Base-by-base conservation (phyloP, 2,113 vertebrate species). In the Pica pica region DNA sequence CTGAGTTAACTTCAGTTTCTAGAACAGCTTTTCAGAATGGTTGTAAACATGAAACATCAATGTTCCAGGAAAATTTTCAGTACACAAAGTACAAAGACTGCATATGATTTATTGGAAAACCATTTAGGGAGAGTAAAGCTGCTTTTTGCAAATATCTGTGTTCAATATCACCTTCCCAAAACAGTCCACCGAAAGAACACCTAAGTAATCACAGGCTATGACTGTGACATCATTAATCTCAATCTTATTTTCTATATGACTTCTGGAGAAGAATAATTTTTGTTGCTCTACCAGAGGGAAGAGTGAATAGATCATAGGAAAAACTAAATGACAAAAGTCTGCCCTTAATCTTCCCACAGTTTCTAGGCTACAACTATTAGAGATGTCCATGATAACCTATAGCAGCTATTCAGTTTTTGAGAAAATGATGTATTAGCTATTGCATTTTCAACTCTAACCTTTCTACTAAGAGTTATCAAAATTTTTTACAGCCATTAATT, bases 251-350 rank as follows among this genome's bases (percentile, higher is more conserved):
- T 69, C 67, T 60, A 30, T 33, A 23, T 39, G 41, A 76, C 47
- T 96, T 86, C 67, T 71, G 52, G n/a, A 73, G 70, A 94, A 89
- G 81, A 94, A 83, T 42, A 79, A 78, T 87, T 84, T 93, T 87
- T 93, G 90, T 87, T 94, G 67, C 57, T 81, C 1, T 42, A 60
- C 61, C 37, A 64, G 56, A 89, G 37, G 31, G 69, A 80, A 78
- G 27, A 96, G 67, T 92, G 90, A 93, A 91, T 92, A 87, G 65
- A 91, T 95, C 90, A 96, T n/a, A 90, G 70, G 83, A 49, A 81
- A 50, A 57, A 52, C 59, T 44, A 86, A 92, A 81, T 78, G n/a
- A 73, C 78, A 93, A 65, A 42, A 79, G 17, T n/a, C 55, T 97
- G 64, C 59, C 68, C 64, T 86, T 50, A 91, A 87, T 81, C 59